Evolutionary conservation across 2,797 vertebrate species (phyloP).

Genomic region (Lacerta agilis): DNA sequence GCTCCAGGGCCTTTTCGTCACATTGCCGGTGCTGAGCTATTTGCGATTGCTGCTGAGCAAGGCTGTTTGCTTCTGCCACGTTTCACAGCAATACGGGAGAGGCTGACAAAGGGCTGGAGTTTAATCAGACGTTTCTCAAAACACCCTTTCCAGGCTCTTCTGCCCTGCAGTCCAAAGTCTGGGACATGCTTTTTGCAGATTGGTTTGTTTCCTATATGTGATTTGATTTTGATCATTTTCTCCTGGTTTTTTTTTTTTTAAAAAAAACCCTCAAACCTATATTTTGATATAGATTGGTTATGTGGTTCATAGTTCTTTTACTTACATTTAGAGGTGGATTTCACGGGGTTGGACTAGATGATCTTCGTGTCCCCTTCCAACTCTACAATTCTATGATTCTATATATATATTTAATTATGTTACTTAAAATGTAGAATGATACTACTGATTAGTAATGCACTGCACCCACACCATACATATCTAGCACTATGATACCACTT

Average conservation of each 20-base stretch:
- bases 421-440: no score
- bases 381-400: no score
- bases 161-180: constrained; percentile 10
- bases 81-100: background rate
- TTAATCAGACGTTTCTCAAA: constrained; percentile 4
- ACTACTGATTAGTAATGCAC: no score
- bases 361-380: no score
- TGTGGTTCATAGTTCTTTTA: no score
- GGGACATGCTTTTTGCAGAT: background rate
- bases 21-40: background rate
- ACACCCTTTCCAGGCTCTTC: background rate
- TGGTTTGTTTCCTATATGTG: background rate
- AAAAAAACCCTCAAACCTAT: no score
- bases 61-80: constrained; percentile 1
- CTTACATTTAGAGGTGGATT: no score
- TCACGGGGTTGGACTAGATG: no score
- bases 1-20: background rate
- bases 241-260: background rate
- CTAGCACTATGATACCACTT: no score
- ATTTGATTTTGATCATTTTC: background rate
- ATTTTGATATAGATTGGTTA: no score
- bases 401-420: no score
- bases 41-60: background rate
- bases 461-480: no score
- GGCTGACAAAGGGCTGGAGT: background rate